These are phyloP conservation scores for Ennomos erosarius DNA, from an alignment of 2,888 invertebrate species.

Conservation along the genomic window DNA sequence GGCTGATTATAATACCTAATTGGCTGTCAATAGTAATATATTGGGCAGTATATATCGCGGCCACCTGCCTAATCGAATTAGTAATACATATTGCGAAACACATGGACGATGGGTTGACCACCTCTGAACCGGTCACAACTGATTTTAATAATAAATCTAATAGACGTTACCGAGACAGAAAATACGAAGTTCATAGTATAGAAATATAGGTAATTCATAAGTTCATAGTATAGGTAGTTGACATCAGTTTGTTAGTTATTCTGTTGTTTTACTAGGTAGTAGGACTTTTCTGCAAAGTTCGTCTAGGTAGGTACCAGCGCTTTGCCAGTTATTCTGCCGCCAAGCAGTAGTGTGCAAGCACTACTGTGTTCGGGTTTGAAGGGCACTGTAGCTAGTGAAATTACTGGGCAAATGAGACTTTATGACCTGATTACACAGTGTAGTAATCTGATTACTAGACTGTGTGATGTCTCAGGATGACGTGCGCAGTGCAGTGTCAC, in stretches of 20 bases:
- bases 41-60: constrained; percentile 23
- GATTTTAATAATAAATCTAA: constrained; percentile 10
- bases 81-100: constrained; percentile 45
- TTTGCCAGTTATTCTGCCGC: no score
- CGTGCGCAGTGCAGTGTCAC: no score
- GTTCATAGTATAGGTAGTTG: background rate
- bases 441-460: no score
- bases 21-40: constrained; percentile 40
- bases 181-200: background rate
- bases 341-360: no score
- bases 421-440: no score
- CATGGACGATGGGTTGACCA: constrained; percentile 25
- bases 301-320: no score
- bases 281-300: no score
- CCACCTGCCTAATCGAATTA: constrained; percentile 46
- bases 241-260: constrained; percentile 3
- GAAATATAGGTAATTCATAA: background rate
- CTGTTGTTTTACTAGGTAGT: no score
- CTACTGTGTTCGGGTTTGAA: no score
- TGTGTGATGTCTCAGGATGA: no score
- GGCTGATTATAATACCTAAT: constrained; percentile 31
- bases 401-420: no score
- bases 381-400: no score
- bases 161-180: constrained; percentile 1
- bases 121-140: constrained; percentile 33